These are phyloP conservation scores for Eulacestoma nigropectus DNA, from an alignment of 2,113 vertebrate species.

Conservation along the genomic window DNA sequence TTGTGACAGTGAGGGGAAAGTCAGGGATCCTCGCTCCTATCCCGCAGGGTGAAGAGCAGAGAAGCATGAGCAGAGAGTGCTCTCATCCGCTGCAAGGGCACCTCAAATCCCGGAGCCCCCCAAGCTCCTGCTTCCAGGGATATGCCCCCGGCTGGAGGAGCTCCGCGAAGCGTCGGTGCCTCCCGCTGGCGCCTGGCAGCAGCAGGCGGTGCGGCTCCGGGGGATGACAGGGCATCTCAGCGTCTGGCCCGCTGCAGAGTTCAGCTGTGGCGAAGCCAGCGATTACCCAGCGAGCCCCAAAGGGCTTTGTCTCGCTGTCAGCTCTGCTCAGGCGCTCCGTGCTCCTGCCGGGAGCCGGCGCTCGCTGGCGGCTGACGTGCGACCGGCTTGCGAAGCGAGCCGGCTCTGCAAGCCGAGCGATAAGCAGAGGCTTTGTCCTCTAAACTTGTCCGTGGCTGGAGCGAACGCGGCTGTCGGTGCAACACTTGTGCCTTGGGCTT, in stretches of 20 bases:
- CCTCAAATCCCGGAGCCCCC: background rate
- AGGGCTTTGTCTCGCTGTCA: constrained; percentile 3
- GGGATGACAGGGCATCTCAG: background rate
- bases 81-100: background rate
- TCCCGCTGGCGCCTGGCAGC: background rate
- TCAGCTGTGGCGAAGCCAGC: background rate
- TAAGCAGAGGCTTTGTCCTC: background rate
- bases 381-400: background rate
- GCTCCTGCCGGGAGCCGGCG: background rate
- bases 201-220: background rate
- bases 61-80: background rate
- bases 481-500: background rate
- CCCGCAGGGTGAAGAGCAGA: background rate
- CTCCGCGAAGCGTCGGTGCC: accelerated
- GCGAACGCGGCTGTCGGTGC: background rate
- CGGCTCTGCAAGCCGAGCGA: background rate
- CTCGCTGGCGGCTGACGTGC: background rate
- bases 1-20: background rate
- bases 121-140: accelerated
- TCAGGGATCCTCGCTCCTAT: background rate
- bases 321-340: background rate
- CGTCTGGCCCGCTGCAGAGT: accelerated
- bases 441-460: background rate
- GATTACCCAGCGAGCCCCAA: background rate
- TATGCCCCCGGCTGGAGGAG: accelerated